phyloP scores from a whole-genome alignment of 2,888 invertebrate genomes.

The Drosophila setosimentum region DNA sequence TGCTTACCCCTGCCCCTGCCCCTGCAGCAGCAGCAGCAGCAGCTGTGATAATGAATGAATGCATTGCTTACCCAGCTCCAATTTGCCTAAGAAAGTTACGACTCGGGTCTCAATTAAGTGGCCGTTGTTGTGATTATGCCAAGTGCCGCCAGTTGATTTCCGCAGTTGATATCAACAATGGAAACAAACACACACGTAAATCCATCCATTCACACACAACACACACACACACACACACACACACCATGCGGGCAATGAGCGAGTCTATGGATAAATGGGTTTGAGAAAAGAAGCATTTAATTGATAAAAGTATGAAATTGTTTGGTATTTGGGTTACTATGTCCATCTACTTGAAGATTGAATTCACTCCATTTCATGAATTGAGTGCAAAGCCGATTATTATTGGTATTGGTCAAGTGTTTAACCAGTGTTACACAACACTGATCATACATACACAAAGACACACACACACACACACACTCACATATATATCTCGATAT shows the following conservation, averaged over 20 bases:
- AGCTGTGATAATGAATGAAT: conserved; percentile 22
- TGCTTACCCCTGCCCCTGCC: background rate
- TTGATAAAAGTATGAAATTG: conserved; percentile 35
- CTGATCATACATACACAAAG: background rate
- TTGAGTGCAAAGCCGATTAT: background rate
- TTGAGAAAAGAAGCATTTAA: conserved; percentile 22
- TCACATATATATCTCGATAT: background rate
- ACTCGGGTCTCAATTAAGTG: conserved; percentile 36
- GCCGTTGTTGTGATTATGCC: conserved; percentile 44
- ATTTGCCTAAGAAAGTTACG: conserved; percentile 36
- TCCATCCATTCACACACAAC: background rate
- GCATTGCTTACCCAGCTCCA: conserved; percentile 36
- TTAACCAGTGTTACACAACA: conserved; percentile 6
- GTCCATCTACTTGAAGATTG: conserved; percentile 7
- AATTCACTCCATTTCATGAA: background rate
- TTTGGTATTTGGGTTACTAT: conserved; percentile 12
- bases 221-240: background rate
- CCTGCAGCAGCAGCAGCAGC: conserved; percentile 4
- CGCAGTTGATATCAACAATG: conserved; percentile 33
- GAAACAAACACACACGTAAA: background rate
- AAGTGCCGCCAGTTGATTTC: conserved; percentile 46
- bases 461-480: background rate
- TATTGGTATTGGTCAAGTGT: background rate
- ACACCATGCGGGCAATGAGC: background rate
- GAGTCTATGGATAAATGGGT: background rate